These are phyloP conservation scores for Protodeltote pygarga DNA, from an alignment of 2,888 invertebrate species.

Conservation along the genomic window DNA sequence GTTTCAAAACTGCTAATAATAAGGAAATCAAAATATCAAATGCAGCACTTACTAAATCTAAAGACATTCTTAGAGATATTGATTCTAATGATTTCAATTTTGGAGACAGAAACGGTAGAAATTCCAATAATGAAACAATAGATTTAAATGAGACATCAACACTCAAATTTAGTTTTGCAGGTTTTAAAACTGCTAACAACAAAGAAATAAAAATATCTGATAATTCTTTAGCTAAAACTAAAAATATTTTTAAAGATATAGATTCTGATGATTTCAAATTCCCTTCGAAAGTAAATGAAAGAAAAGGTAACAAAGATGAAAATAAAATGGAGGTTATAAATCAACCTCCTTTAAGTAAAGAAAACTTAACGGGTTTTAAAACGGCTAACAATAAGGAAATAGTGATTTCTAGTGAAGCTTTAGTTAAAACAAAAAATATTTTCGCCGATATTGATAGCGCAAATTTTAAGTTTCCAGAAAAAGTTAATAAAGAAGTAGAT, in stretches of 20 bases:
- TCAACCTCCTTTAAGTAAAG: conserved; percentile 1
- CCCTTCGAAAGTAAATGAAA: neutral
- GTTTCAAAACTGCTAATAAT: conserved; percentile 28
- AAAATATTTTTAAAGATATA: conserved; percentile 56
- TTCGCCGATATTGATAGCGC: conserved; percentile 25
- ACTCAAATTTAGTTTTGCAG: conserved; percentile 20
- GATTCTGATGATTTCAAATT: conserved; percentile 9
- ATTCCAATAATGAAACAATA: neutral
- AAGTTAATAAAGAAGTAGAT: neutral
- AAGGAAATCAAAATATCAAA: conserved; percentile 16
- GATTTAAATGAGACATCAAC: too few relatives aligned
- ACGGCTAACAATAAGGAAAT: conserved; percentile 26
- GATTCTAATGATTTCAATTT: conserved; percentile 9
- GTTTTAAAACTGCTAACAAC: conserved; percentile 60
- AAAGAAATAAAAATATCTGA: conserved; percentile 57
- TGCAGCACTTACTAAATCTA: conserved; percentile 9
- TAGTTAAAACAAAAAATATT: conserved; percentile 8
- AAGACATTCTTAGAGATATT: conserved; percentile 27
- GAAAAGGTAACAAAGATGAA: neutral
- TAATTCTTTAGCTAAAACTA: conserved; percentile 49
- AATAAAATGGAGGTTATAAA: neutral
- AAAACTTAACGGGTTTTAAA: conserved; percentile 13
- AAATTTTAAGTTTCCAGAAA: conserved; percentile 4
- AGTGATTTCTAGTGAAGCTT: conserved; percentile 1
- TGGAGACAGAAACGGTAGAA: neutral